Evolutionary conservation across 2,888 invertebrate genomes (phyloP).

Genomic region (Noctua pronuba): DNA sequence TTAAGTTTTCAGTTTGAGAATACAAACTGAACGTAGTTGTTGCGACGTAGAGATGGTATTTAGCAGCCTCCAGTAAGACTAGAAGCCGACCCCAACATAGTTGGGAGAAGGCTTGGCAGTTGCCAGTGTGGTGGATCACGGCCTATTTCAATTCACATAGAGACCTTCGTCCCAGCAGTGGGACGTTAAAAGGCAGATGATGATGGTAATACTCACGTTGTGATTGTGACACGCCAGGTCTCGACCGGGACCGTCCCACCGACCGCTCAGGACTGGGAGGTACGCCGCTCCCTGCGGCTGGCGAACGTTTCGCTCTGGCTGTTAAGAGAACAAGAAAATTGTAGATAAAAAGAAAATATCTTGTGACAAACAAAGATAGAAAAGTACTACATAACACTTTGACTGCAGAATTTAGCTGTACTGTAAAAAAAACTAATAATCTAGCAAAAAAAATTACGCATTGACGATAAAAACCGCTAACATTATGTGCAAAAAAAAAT

Average conservation of each 20-base stretch:
- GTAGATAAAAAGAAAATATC: too few relatives aligned
- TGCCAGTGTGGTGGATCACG: too few relatives aligned
- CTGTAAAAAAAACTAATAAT: background rate
- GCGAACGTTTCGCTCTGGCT: constrained; percentile 93
- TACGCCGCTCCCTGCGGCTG: constrained; percentile 85
- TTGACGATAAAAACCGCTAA: background rate
- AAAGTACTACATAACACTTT: background rate
- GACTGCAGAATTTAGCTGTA: too few relatives aligned
- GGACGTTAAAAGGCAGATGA: too few relatives aligned
- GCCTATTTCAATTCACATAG: too few relatives aligned
- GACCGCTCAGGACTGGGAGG: constrained; percentile 92
- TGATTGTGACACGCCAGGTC: constrained; percentile 96
- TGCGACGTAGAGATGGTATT: too few relatives aligned
- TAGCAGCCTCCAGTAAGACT: too few relatives aligned
- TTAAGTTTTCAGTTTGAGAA: too few relatives aligned
- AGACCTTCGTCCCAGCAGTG: too few relatives aligned
- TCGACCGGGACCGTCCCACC: constrained; percentile 91
- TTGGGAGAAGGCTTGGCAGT: too few relatives aligned
- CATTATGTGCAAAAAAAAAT: background rate
- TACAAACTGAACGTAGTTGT: too few relatives aligned
- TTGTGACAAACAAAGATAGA: background rate
- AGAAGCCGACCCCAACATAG: too few relatives aligned
- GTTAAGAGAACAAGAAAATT: constrained; percentile 14
- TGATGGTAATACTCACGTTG: constrained; percentile 93
- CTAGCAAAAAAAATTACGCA: background rate